Evolutionary conservation across 2,888 invertebrate species (phyloP).

Genomic region (Hoplodrina ambigua): DNA sequence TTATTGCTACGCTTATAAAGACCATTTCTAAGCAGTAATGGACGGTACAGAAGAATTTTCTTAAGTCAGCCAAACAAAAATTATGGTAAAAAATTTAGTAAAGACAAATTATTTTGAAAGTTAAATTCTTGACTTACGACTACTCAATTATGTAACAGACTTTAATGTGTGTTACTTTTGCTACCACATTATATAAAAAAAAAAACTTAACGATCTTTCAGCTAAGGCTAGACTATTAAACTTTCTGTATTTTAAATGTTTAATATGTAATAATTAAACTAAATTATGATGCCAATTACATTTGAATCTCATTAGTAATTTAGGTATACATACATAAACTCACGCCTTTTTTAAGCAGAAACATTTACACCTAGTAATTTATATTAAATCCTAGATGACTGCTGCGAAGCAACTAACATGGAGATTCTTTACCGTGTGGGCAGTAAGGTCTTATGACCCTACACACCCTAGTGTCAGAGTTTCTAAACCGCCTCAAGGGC

Average conservation of each 20-base stretch:
- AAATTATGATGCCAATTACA: not conserved
- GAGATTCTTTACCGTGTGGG: no score
- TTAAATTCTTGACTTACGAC: not conserved
- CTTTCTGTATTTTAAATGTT: constrained; percentile 25
- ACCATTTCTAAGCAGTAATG: no score
- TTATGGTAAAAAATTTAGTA: not conserved
- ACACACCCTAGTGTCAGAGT: no score
- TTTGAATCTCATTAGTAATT: not conserved
- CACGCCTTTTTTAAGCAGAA: no score
- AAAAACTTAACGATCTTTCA: constrained; percentile 8
- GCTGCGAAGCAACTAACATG: no score
- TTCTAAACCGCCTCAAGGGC: no score
- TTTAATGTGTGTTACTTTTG: constrained; percentile 1
- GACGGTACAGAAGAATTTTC: no score
- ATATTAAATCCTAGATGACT: no score
- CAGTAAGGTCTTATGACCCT: no score
- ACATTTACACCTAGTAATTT: no score
- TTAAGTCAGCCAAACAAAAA: not conserved
- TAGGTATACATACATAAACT: not conserved
- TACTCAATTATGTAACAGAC: constrained; percentile 13
- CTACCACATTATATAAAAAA: constrained; percentile 7
- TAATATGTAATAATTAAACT: not conserved
- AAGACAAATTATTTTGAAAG: constrained; percentile 9
- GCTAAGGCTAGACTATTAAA: not conserved
- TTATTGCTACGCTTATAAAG: no score